A percentile compares a stretch with the other conserved stretches of the same genome.
phyloP scores from a whole-genome alignment of 2,888 invertebrate species.

The Agonopterix alstromeriana region DNA sequence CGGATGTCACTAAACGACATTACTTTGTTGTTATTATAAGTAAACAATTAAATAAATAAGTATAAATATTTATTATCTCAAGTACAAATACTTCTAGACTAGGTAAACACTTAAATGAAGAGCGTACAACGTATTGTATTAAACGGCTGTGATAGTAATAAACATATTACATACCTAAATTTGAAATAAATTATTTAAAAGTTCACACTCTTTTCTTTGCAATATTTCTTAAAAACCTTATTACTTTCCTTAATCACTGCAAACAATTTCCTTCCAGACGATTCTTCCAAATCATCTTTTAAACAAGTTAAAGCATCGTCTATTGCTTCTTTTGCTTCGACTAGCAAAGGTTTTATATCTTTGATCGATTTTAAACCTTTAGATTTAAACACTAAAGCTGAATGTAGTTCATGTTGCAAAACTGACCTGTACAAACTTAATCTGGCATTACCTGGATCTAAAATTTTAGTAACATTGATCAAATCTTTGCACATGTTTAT shows the following conservation, averaged over 20 bases:
- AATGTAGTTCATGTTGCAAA: conserved; percentile 83
- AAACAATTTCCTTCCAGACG: conserved; percentile 71
- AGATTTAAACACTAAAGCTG: conserved; percentile 70
- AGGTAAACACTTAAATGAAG: no score
- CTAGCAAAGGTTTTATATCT: conserved; percentile 50
- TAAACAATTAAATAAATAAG: no score
- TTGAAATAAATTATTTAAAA: neutral
- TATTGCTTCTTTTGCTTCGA: conserved; percentile 63
- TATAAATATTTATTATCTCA: no score
- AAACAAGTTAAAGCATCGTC: conserved; percentile 58
- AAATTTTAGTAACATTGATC: conserved; percentile 75
- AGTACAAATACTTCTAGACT: no score
- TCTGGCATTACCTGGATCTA: conserved; percentile 85
- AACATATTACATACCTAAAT: no score
- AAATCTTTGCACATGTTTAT: conserved; percentile 81
- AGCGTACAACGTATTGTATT: no score
- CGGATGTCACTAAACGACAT: no score
- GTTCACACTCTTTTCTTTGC: conserved; percentile 50
- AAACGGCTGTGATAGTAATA: no score
- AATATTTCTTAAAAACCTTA: conserved; percentile 63
- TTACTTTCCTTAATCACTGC: conserved; percentile 63
- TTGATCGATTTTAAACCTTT: conserved; percentile 48
- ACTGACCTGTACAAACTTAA: conserved; percentile 87
- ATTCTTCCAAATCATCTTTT: conserved; percentile 70
- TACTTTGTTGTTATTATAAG: no score